Base-by-base conservation (phyloP, 2,113 vertebrate species). In the Mormyrus iriodes region DNA sequence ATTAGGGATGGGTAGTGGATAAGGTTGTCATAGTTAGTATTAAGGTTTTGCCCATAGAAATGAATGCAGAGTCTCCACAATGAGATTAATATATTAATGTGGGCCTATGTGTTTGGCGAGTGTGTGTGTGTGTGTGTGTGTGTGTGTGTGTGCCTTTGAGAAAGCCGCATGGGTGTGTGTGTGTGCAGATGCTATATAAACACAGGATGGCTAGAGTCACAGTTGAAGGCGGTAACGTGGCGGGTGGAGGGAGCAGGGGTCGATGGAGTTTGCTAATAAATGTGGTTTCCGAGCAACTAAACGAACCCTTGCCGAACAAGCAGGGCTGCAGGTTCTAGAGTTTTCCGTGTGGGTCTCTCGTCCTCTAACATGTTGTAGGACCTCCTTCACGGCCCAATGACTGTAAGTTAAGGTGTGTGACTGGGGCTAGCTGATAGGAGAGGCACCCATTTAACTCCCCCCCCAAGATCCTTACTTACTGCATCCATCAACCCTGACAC, bases 401-500 rank as follows among this genome's bases (percentile, higher is more conserved):
- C 73, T 42, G 27, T 73, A 73, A 73, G 35, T 73, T 73, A 73
- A 39, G 31, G 31, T 8, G 0, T 13, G 73, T 79, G 73, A 35
- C 35, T 4, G 3, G 31, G 35, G 15, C 69, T 19, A 35, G 19
- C n/a, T 79, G 31, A 79, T 35, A 42, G 15, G 35, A 88, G 93
- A 89, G 4, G 61, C 27, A 69, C 27, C 27, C 61, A 31, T 65
- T 69, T 31, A 31, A 3, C 58, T 8, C n/a, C 61, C 61, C n/a
- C 61, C 55, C 55, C 55, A 21, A 69, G n/a, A 12, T 65, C 24
- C 83, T 49, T 88, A 42, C 82, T 87, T 49, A 85, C 83, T 87
- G 79, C 84, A 93, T 94, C 90, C 93, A 92, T 95, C 93, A 93
- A 2, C 46, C 88, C 31, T 35, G 35, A 88, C 88, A 91, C 87